Evolutionary conservation across 2,113 vertebrate species (phyloP).

Genomic region (Corynorhinus townsendii): DNA sequence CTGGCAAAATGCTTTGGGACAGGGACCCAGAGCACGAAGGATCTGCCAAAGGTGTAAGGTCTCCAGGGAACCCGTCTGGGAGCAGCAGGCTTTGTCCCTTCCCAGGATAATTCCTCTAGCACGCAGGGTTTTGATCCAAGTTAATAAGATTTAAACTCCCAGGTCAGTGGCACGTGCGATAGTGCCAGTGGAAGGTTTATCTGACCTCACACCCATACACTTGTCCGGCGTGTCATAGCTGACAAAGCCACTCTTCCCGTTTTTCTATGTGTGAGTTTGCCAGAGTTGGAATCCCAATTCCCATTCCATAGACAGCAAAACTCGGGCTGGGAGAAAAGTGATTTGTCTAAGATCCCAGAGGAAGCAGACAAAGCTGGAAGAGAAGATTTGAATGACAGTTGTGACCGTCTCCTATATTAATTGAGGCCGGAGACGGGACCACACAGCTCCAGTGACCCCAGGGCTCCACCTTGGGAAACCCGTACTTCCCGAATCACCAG

Average conservation of each 20-base stretch:
- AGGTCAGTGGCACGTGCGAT: neutral
- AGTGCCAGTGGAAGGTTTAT: rapidly evolving
- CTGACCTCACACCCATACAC: neutral
- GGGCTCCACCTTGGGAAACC: neutral
- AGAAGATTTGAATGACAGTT: neutral
- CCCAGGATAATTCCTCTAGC: too few species aligned
- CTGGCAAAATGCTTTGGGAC: neutral
- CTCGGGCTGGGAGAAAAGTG: neutral
- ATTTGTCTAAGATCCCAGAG: neutral
- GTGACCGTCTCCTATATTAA: neutral
- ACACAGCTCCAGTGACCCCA: neutral
- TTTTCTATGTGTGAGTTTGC: neutral
- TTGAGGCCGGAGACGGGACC: neutral
- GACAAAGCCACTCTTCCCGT: neutral
- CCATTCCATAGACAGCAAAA: neutral
- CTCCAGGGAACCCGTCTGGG: too few species aligned
- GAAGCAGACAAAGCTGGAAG: neutral
- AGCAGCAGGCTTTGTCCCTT: too few species aligned
- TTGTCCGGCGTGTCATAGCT: too few species aligned
- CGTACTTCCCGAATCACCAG: neutral
- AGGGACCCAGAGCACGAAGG: neutral
- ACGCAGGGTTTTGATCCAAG: neutral
- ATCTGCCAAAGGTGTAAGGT: neutral
- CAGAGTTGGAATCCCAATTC: neutral
- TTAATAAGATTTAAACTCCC: neutral